Evolutionary conservation across 1,140 invertebrate species (phyloP).

Genomic region (Atta colombica): DNA sequence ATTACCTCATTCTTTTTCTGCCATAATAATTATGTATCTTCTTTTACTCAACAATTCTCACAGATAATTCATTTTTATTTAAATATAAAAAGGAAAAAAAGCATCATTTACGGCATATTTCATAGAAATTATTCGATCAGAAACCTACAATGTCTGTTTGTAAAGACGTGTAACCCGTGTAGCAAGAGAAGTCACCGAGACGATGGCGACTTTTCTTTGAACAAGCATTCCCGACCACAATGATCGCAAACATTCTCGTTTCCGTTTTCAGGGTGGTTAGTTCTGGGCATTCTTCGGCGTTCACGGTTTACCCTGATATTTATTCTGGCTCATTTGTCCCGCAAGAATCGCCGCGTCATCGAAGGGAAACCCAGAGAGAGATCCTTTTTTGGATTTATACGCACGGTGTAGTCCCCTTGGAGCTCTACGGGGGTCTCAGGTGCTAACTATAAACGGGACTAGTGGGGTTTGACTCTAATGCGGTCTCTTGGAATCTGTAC

Average conservation of each 20-base stretch:
- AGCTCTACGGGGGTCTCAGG: constrained; percentile 67
- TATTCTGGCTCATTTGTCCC: constrained; percentile 85
- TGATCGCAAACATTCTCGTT: constrained; percentile 71
- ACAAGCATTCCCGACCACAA: constrained; percentile 12
- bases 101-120: constrained; percentile 36
- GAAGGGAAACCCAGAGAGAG: constrained; percentile 46
- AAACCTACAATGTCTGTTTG: constrained; percentile 65
- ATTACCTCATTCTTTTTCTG: not conserved
- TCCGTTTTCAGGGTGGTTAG: constrained; percentile 80
- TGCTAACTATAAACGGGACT: constrained; percentile 75
- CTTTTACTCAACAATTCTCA: not conserved
- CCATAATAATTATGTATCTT: not conserved
- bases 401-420: constrained; percentile 31
- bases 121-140: constrained; percentile 15
- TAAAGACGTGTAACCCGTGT: constrained; percentile 22
- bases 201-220: constrained; percentile 49
- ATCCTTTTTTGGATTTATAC: constrained; percentile 52
- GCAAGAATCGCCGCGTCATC: constrained; percentile 70
- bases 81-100: not conserved
- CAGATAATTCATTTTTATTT: not conserved
- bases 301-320: constrained; percentile 81
- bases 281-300: constrained; percentile 82
- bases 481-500: constrained; percentile 23
- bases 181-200: constrained; percentile 69
- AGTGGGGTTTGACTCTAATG: constrained; percentile 42